Evolutionary conservation across 2,113 vertebrate species (phyloP), one percentile per base, ranked within the genome.

Genomic region (Campylomormyrus numenius): DNA sequence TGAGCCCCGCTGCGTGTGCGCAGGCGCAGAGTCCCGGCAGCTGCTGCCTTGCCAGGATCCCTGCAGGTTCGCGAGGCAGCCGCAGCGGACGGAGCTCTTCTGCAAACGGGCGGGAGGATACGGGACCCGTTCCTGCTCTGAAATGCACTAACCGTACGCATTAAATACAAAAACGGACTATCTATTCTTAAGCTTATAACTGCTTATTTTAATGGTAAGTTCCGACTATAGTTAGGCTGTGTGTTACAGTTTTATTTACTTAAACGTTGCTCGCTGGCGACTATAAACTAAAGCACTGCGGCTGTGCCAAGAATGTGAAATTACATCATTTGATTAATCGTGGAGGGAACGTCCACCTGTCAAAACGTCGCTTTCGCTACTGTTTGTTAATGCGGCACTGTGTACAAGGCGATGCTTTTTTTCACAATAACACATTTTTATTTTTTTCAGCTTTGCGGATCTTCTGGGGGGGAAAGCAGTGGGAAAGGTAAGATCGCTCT

Each of bases 1-100:
- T 95, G 94, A 88, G 93, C 10, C 21, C 49, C 7, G 58, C 8
- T 31, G 91, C 86, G 84, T n/a, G 39, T 31, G 90, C 92, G 93
- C 89, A 90, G 53, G 92, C 91, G 90, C 89, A 56, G 83, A 35
- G 45, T 87, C 49, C 52, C 88, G 50, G 89, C 53, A 48, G 50
- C 90, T 89, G 89, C 74, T 52, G 70, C 53, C 56, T 62, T 45
- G 39, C 53, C 85, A 62, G 85, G 88, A 31, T 70, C 88, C 89
- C 1, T 49, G 91, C 92, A 88, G 93, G 88, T 91, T 77, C 66
- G 31, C 21, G 35, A 49, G 91, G 87, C 50, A 91, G 90, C 92
- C 91, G 89, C 58, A 52, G 74, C 89, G 88, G 39, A 31, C 88
- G n/a, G 62, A 70, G 83, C 31, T 56, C 17, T 27, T 35, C 42